phyloP scores from a whole-genome alignment of 2,888 invertebrate species.

The Tryphoninae sp. region DNA sequence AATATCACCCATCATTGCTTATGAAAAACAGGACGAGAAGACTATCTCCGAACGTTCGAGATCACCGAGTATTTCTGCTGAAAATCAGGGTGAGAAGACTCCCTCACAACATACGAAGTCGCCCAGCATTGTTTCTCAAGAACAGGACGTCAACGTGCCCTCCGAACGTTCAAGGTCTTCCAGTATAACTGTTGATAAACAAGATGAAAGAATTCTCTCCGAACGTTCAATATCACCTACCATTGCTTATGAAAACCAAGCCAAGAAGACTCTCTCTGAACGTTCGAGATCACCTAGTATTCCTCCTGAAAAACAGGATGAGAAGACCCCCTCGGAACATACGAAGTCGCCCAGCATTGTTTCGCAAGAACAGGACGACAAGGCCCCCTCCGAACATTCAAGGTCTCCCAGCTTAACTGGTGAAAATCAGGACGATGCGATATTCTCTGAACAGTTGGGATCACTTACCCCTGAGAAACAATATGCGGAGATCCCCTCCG shows the following conservation, averaged over 20 bases:
- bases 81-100: slow-evolving; percentile 12
- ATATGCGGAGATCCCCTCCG: not conserved
- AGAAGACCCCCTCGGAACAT: not conserved
- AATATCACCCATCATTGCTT: slow-evolving; percentile 46
- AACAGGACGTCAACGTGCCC: slow-evolving; percentile 15
- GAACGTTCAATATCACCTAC: not conserved
- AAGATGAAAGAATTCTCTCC: slow-evolving; percentile 21
- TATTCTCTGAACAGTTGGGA: not conserved
- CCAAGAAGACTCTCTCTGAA: not conserved
- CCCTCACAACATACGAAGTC: slow-evolving; percentile 48
- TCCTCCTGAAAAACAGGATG: slow-evolving; percentile 40
- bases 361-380: not conserved
- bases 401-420: slow-evolving; percentile 38
- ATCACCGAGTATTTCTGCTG: slow-evolving; percentile 6
- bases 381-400: slow-evolving; percentile 17
- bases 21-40: slow-evolving; percentile 34
- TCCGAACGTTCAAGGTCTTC: slow-evolving; percentile 41
- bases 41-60: not conserved
- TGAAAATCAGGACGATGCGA: slow-evolving; percentile 33
- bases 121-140: slow-evolving; percentile 53
- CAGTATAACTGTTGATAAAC: slow-evolving; percentile 37
- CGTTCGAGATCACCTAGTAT: not conserved
- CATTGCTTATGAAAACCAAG: not conserved
- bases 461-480: not conserved
- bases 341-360: no score